phyloP scores from a whole-genome alignment of 2,797 vertebrate species.

The Scolopax rusticola region DNA sequence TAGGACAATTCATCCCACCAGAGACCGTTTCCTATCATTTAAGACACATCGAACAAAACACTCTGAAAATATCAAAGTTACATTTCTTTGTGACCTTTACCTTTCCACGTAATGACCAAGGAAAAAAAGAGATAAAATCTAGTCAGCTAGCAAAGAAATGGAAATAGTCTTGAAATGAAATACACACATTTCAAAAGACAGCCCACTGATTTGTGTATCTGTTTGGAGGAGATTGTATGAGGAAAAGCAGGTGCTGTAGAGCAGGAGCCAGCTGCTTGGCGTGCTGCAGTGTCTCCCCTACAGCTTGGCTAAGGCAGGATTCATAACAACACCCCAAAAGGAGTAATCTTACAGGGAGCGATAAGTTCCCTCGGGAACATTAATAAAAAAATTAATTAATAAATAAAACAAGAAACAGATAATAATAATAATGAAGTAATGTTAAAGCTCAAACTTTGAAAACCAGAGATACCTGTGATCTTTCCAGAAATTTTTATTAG shows the following conservation, averaged over 20 bases:
- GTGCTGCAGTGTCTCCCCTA: not conserved
- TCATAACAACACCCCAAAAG: not conserved
- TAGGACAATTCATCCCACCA: not conserved
- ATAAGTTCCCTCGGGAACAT: not conserved
- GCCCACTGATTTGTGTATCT: too few relatives aligned
- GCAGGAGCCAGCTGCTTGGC: not conserved
- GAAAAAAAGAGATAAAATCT: not conserved
- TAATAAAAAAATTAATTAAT: not conserved
- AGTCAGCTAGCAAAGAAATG: not conserved
- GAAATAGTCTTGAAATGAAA: not conserved
- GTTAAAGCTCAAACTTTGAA: not conserved
- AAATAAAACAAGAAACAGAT: not conserved
- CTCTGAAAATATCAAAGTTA: not conserved
- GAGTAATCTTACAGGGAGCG: not conserved
- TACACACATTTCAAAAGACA: not conserved
- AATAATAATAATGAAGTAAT: not conserved
- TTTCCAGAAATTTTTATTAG: not conserved
- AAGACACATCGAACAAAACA: not conserved
- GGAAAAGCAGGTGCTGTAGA: not conserved
- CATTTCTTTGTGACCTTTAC: not conserved
- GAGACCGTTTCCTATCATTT: not conserved
- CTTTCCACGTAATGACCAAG: not conserved
- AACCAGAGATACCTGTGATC: not conserved
- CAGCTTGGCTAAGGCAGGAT: not conserved
- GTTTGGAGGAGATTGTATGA: not conserved